A percentile compares a stretch with the other conserved stretches of the same genome.
Evolutionary conservation across 2,888 invertebrate species (phyloP).

Genomic region (Drosophila bunnanda): DNA sequence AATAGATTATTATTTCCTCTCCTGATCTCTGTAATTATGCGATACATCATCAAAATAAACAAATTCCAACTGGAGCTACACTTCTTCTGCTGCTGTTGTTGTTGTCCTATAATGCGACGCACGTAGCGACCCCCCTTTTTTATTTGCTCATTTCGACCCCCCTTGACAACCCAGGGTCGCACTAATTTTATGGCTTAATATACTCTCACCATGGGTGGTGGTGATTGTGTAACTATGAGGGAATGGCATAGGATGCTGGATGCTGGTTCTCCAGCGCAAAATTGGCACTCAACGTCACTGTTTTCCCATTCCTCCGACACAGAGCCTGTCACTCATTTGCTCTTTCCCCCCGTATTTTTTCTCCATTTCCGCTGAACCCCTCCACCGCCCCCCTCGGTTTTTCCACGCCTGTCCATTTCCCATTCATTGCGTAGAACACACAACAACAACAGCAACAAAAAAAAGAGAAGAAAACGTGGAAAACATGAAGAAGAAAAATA

Average conservation of each 20-base stretch:
- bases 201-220: conserved; percentile 58
- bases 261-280: conserved; percentile 62
- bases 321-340: conserved; percentile 42
- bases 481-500: conserved; percentile 53
- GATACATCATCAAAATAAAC: conserved; percentile 69
- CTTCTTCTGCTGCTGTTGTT: conserved; percentile 8
- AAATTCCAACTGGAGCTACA: conserved; percentile 63
- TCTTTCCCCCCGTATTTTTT: conserved; percentile 14
- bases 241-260: not conserved
- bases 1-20: conserved; percentile 32
- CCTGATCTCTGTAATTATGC: conserved; percentile 63
- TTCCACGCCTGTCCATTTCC: conserved; percentile 38
- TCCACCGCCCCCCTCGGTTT: not conserved
- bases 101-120: conserved; percentile 60
- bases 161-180: conserved; percentile 55
- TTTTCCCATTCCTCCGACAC: conserved; percentile 18
- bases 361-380: conserved; percentile 31
- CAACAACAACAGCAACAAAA: conserved; percentile 5
- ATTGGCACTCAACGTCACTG: conserved; percentile 74
- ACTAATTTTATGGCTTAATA: conserved; percentile 82
- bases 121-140: conserved; percentile 51
- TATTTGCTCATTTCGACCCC: not conserved
- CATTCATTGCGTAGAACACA: conserved; percentile 55
- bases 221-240: conserved; percentile 58
- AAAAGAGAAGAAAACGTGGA: conserved; percentile 8